phyloP scores from a whole-genome alignment of 2,113 vertebrate species.

The Melanerpes formicivorus region DNA sequence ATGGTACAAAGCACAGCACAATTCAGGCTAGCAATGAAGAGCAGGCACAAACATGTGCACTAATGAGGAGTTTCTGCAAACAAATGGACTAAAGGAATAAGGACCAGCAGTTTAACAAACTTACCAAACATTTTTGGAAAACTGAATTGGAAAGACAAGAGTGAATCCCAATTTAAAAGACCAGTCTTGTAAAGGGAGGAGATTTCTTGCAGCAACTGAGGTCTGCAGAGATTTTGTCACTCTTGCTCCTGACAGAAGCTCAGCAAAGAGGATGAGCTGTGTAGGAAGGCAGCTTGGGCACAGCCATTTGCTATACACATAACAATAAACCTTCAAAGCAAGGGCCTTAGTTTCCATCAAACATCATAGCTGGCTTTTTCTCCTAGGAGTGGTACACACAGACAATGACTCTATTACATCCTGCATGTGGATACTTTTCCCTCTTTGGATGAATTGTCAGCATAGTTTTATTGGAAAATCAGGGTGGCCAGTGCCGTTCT shows the following conservation, averaged over 20 bases:
- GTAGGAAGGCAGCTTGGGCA: background rate
- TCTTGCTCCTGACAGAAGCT: background rate
- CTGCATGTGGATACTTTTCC: background rate
- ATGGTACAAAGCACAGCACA: background rate
- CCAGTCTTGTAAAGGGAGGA: accelerated
- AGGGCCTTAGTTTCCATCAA: background rate
- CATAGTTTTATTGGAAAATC: background rate
- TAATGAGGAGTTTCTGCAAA: background rate
- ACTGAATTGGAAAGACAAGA: background rate
- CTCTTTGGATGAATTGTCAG: background rate
- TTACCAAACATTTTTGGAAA: background rate
- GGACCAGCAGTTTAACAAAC: background rate
- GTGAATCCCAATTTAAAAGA: background rate
- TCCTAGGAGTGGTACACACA: background rate
- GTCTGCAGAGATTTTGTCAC: background rate
- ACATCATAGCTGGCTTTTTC: background rate
- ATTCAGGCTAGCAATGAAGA: background rate
- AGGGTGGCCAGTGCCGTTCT: background rate
- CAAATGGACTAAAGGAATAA: background rate
- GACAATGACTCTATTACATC: accelerated
- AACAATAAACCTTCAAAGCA: background rate
- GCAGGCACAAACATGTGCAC: background rate
- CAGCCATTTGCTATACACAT: background rate
- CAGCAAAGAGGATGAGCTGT: background rate
- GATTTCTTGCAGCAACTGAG: background rate